Conservation (phyloP, 1,140 invertebrate species). For the Scaptomyza graminum region DNA sequence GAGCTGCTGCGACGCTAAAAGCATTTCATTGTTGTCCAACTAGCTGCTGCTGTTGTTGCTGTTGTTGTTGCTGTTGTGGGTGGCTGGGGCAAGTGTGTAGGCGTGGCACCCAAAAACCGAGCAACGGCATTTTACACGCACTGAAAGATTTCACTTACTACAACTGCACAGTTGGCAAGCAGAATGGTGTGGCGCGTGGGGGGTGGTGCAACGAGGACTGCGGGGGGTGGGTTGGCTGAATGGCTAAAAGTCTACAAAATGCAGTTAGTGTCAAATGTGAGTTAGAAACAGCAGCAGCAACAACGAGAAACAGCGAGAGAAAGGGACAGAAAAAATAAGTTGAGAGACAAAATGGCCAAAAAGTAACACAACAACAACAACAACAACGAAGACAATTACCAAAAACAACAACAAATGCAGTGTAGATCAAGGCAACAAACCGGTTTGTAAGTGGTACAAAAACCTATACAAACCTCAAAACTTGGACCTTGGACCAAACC, state of each 20-base stretch:
- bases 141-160: constrained; percentile 63
- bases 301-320: constrained; percentile 12
- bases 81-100: constrained; percentile 43
- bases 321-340: constrained; percentile 18
- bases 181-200: not conserved
- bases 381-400: not conserved
- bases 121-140: constrained; percentile 72
- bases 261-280: constrained; percentile 56
- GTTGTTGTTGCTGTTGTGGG: constrained; percentile 38
- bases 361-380: not conserved
- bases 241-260: constrained; percentile 48
- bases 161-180: constrained; percentile 29
- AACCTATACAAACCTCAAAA: not conserved
- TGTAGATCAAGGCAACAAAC: not conserved
- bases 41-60: constrained; percentile 38
- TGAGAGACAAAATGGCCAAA: constrained; percentile 3
- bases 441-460: not conserved
- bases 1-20: constrained; percentile 62
- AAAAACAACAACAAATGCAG: not conserved
- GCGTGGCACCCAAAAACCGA: constrained; percentile 46
- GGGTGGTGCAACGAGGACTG: constrained; percentile 1
- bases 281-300: constrained; percentile 28
- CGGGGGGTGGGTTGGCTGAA: not conserved
- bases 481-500: no score
- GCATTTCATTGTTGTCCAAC: constrained; percentile 80